phyloP scores from a whole-genome alignment of 2,797 vertebrate species.

The Macropus fuliginosus region DNA sequence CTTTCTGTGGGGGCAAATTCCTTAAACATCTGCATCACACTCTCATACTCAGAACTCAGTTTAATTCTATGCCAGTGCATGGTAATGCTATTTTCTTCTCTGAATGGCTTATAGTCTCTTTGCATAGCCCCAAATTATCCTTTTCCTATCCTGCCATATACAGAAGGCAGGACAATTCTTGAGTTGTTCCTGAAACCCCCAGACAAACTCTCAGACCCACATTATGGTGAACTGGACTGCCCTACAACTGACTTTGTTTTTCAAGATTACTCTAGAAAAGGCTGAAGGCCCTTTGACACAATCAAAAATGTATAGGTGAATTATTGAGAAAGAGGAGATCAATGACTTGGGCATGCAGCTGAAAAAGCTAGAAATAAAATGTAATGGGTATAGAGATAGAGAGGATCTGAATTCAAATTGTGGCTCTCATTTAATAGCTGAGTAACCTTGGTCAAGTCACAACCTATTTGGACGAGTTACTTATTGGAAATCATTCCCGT shows the following conservation, averaged over 20 bases:
- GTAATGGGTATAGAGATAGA: background rate
- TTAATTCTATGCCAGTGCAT: background rate
- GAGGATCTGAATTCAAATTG: background rate
- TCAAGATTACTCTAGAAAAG: background rate
- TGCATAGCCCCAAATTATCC: background rate
- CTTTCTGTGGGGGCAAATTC: background rate
- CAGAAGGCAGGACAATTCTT: background rate
- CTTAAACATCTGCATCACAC: background rate
- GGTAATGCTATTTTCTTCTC: background rate
- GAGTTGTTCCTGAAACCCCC: background rate
- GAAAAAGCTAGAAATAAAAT: background rate
- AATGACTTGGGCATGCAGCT: no score
- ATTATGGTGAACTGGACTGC: background rate
- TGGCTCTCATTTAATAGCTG: background rate
- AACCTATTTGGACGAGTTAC: background rate
- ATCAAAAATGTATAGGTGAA: background rate
- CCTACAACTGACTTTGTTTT: background rate
- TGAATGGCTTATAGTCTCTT: background rate
- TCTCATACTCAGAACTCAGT: background rate
- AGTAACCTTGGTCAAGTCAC: background rate
- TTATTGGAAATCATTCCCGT: background rate
- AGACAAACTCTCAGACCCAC: background rate
- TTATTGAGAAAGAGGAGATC: background rate
- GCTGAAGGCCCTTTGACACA: background rate
- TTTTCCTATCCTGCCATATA: background rate